phyloP scores from a whole-genome alignment of 2,797 vertebrate species.

The Sebastes diaconus region DNA sequence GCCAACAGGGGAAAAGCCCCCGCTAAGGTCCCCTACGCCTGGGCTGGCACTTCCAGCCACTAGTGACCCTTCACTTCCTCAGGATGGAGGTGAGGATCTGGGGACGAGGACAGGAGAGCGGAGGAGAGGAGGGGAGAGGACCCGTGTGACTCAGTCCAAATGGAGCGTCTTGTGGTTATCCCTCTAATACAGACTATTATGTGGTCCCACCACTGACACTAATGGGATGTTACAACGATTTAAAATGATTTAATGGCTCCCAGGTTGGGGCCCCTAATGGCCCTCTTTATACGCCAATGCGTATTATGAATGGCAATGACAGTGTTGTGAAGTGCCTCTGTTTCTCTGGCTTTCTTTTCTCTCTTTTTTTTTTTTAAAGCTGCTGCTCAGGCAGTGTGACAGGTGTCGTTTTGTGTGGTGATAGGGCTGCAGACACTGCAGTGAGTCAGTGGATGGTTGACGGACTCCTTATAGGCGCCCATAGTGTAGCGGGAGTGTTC shows the following conservation, averaged over 20 bases:
- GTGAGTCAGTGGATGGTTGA: conserved; percentile 47
- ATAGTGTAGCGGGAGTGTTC: conserved; percentile 30
- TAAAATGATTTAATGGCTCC: conserved; percentile 99
- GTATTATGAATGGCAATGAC: conserved; percentile 99
- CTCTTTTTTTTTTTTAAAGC: conserved; percentile 31
- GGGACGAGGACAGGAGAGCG: conserved; percentile 45
- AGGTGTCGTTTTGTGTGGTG: conserved; percentile 72
- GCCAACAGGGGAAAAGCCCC: conserved; percentile 45
- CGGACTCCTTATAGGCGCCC: conserved; percentile 33
- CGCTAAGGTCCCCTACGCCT: conserved; percentile 50
- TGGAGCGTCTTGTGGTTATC: conserved; percentile 95
- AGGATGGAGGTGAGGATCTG: conserved; percentile 65
- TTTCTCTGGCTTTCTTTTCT: conserved; percentile 81
- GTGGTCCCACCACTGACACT: conserved; percentile 98
- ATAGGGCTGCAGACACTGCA: conserved; percentile 52
- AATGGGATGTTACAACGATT: conserved; percentile 99
- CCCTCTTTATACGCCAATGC: conserved; percentile 99
- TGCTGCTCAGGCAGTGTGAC: conserved; percentile 83
- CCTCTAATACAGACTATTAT: conserved; percentile 99
- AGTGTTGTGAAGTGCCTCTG: conserved; percentile 98
- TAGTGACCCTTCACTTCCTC: conserved; percentile 65
- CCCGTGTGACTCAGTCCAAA: conserved; percentile 94
- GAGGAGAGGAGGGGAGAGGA: conserved; percentile 72
- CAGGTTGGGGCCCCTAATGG: conserved; percentile 99
- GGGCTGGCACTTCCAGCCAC: conserved; percentile 40